These are phyloP conservation scores for Atractosteus spatula DNA, from an alignment of 2,113 vertebrate species.

Conservation along the genomic window DNA sequence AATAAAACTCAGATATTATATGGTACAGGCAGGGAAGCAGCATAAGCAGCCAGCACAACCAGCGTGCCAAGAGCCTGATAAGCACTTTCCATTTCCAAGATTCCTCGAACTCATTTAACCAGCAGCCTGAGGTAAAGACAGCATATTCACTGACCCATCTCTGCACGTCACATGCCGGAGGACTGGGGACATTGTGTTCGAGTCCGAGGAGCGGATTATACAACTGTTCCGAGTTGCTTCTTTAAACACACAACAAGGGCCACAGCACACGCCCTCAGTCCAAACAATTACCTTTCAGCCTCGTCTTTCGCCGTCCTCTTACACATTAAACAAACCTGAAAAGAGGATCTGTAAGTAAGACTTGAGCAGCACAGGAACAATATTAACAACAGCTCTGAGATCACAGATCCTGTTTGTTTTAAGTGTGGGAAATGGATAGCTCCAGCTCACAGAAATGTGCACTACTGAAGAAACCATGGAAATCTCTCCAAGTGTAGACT, in stretches of 20 bases:
- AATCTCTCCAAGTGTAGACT: too few relatives aligned
- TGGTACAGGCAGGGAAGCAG: too few relatives aligned
- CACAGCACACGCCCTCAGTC: conserved; percentile 31
- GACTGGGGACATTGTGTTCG: background rate
- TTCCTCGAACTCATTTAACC: background rate
- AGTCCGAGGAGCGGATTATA: conserved; percentile 30
- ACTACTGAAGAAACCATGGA: too few relatives aligned
- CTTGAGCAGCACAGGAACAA: conserved; percentile 35
- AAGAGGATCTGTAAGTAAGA: conserved; percentile 36
- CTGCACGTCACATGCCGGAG: background rate
- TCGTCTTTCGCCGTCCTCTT: conserved; percentile 38
- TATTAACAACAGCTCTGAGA: conserved; percentile 18
- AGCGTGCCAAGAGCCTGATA: too few relatives aligned
- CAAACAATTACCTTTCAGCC: conserved; percentile 29
- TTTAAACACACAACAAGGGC: conserved; percentile 29
- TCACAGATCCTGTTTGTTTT: conserved; percentile 38
- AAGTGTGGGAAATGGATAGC: too few relatives aligned
- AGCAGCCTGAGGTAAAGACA: background rate
- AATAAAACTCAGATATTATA: too few relatives aligned
- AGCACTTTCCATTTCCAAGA: too few relatives aligned
- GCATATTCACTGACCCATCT: background rate
- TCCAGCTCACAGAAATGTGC: too few relatives aligned
- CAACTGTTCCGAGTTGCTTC: conserved; percentile 27
- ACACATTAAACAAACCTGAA: conserved; percentile 49
- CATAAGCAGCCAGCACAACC: too few relatives aligned